Evolutionary conservation across 1,140 invertebrate species (phyloP).

Genomic region (Heliothis subflexa): DNA sequence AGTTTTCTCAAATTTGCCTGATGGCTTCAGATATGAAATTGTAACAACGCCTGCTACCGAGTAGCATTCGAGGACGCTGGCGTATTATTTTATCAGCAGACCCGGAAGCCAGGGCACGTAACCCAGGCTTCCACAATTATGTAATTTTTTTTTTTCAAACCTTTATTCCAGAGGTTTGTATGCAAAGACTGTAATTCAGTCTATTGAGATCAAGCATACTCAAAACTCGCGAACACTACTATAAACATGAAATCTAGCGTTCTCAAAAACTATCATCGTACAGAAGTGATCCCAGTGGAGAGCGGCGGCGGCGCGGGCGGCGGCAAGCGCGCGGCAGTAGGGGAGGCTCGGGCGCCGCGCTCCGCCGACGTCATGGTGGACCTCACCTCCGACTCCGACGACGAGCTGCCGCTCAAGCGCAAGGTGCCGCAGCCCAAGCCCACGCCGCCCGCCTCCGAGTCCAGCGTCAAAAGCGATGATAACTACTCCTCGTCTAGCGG

Average conservation of each 20-base stretch:
- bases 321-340: constrained; percentile 73
- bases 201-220: too few relatives aligned
- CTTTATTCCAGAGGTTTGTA: too few relatives aligned
- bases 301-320: constrained; percentile 64
- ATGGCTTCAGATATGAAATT: too few relatives aligned
- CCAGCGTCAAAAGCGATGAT: constrained; percentile 67
- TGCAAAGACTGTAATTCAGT: too few relatives aligned
- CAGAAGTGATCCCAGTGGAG: constrained; percentile 83
- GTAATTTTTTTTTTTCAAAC: too few relatives aligned
- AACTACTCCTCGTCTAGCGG: constrained; percentile 69
- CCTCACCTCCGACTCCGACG: constrained; percentile 83
- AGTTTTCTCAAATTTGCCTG: too few relatives aligned
- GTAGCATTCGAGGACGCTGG: too few relatives aligned
- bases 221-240: not conserved
- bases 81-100: too few relatives aligned
- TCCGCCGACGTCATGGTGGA: constrained; percentile 76
- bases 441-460: constrained; percentile 61
- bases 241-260: not conserved
- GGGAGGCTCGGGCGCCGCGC: constrained; percentile 69
- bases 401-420: constrained; percentile 81
- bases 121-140: too few relatives aligned
- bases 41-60: too few relatives aligned
- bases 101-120: too few relatives aligned
- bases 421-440: constrained; percentile 74
- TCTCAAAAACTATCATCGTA: too few relatives aligned